Base-by-base conservation (phyloP, 2,113 vertebrate genomes). In the Vanacampus margaritifer region DNA sequence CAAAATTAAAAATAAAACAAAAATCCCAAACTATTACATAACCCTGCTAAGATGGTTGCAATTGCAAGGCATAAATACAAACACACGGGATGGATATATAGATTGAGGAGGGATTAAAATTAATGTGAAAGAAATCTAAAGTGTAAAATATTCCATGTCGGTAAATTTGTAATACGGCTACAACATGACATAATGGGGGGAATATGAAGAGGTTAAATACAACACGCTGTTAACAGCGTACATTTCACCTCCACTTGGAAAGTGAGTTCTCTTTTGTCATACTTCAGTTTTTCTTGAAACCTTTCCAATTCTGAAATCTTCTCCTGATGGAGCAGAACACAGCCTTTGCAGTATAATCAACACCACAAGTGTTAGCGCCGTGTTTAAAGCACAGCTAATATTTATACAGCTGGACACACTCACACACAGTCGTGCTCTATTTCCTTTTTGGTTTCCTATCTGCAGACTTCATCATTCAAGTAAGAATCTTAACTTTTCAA, bases 391-490 rank as follows among this genome's bases (percentile, higher is more conserved):
- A 67, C 57, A 5, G 75, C 67, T 72, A 58, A 65, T 86, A 71
- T 86, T 86, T 82, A 75, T 65, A 57, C 81, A 84, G 86, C 86
- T 86, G 81, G 71, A 65, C 54, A 58, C 35, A 45, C 69, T 35
- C 19, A 4, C 65, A 63, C 13, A 21, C 63, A 14, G 11, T 73
- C 28, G 11, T 6, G 6, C n/a, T 71, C 24, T 9, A 5, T 67
- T 71, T 76, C 41, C 57, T 67, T 5, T 46, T 65, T 61, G 23
- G 35, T 62, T 56, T 67, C 62, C 43, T 65, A 69, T 74, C 50
- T 51, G n/a, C 50, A 35, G 7, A 41, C 50, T 67, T 70, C 11
- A 54, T 64, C 23, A 1, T 57, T 68, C 11, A 35, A 26, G 48
- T 37, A 39, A 45, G 65, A 66, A 64, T 51, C 14, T 45, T 17